Base-by-base conservation (phyloP, 1,140 invertebrate species). In the Pseudachorutes palmiensis region DNA sequence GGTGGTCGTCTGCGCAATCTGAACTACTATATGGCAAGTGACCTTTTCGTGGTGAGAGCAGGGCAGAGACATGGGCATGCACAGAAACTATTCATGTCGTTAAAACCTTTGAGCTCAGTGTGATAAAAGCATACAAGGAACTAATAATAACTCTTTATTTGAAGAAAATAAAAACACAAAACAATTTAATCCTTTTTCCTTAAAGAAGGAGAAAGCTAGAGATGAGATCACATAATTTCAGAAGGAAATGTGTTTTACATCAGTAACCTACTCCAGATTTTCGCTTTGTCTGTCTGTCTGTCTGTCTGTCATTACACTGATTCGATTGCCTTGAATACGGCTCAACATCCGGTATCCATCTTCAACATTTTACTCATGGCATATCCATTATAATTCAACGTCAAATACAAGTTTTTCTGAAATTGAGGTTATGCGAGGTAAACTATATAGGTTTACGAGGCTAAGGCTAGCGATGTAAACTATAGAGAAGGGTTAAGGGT, bases 81-180 rank as follows among this genome's bases (percentile, higher is more conserved):
- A 55, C 51, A 55, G 36, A 41, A 41, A 41, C 36, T 26, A 55
- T 55, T 55, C 51, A 55, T 24, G 51, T 55, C 51, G 24, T 55
- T 55, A 55, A 55, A 55, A 9, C 51, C 51, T 55, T 55, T 55
- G 51, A 55, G 24, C 12, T 16, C 24, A n/a, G n/a, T n/a, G n/a
- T 55, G 51, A 14, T 55, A 14, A 55, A 26, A 14, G 9, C 36
- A 45, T 45, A 45, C 9, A 45, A 45, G 19, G 36, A 12, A 45
- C 36, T 22, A 14, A 26, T 55, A 55, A 55, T 55, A 55, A 26
- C 12, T 26, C 51, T 26, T 55, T 55, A 19, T 19, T 45, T 45
- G 19, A 45, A 45, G 19, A 45, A 45, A 45, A 45, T 19, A 12
- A 45, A 45, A 45, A 45, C 36, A 12, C 36, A 45, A 12, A 45